Evolutionary conservation across 2,797 vertebrate genomes (phyloP), one percentile per base, ranked within the genome.

Genomic region (Myotis daubentonii): DNA sequence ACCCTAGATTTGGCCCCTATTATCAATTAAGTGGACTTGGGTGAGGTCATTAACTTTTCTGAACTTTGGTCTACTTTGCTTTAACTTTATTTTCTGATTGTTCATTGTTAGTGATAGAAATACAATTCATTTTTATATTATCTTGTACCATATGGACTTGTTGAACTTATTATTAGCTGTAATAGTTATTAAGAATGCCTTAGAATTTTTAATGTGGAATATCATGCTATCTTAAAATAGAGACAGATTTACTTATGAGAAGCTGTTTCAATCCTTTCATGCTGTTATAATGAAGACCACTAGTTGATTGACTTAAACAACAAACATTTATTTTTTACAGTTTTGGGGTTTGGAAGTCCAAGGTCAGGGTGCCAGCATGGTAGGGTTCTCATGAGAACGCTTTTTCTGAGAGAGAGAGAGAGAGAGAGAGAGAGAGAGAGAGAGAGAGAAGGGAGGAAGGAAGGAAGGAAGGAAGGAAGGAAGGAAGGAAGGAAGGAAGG

Each of bases 71-170:
- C 25, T 91, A 15, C 10, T 87, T 80, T 93, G 47, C 15, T 38
- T 91, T 83, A 76, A 87, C 93, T 94, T 92, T n/a, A 81, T 81
- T 91, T 94, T 87, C 23, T 75, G 38, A 7, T 62, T 79, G 23
- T 62, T 91, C 22, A 71, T 68, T 76, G 55, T 6, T 65, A 41
- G 8, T 9, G 2, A 62, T 6, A 88, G 47, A 93, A 94, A 85
- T 60, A 41, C 2, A 87, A 36, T 74, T 28, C 5, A 51, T 92
- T 72, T 75, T 2, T 25, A 44, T 66, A 53, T 89, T 6, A 62
- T 79, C 25, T 51, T 88, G 2, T 10, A 36, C 15, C 41, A n/a
- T 79, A 3, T 11, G 88, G 44, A 3, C 23, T 91, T 83, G 7
- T 7, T 79, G 19, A 96, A 86, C 15, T 79, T 89, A 3, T 72